phyloP scores from a whole-genome alignment of 2,888 invertebrate species.

The Acronicta aceris region DNA sequence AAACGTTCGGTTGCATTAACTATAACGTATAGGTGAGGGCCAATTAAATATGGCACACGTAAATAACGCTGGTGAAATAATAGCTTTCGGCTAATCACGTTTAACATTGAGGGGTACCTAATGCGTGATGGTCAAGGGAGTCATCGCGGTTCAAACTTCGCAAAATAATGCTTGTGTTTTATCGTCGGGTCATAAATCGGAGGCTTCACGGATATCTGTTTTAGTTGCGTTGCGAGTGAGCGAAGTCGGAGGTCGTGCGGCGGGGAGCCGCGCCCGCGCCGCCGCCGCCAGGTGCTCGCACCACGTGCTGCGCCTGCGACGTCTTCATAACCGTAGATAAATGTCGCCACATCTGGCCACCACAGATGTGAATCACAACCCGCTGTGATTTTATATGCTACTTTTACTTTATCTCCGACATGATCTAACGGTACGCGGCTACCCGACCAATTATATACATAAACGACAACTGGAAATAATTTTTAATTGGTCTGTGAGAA shows the following conservation, averaged over 20 bases:
- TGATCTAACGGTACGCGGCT: constrained; percentile 71
- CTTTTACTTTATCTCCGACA: constrained; percentile 68
- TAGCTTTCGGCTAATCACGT: constrained; percentile 71
- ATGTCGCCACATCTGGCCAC: constrained; percentile 72
- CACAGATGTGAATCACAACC: constrained; percentile 71
- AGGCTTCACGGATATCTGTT: constrained; percentile 64
- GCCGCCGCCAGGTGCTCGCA: constrained; percentile 69
- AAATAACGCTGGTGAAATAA: constrained; percentile 76
- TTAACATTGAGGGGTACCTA: constrained; percentile 41
- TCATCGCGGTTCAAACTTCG: background rate
- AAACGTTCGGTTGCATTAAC: constrained; percentile 78
- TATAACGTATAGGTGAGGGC: constrained; percentile 78
- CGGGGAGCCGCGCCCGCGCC: constrained; percentile 66
- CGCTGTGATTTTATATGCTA: constrained; percentile 78
- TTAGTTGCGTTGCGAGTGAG: constrained; percentile 59
- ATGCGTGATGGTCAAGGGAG: constrained; percentile 13
- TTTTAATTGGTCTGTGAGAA: constrained; percentile 76
- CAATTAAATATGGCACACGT: constrained; percentile 83
- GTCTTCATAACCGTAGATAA: constrained; percentile 67
- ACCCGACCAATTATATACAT: constrained; percentile 70
- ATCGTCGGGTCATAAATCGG: constrained; percentile 58
- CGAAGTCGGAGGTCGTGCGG: constrained; percentile 63
- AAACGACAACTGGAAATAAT: constrained; percentile 73
- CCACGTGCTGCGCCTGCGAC: constrained; percentile 74
- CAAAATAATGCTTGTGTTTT: constrained; percentile 50